A percentile compares a stretch with the other conserved stretches of the same genome.
Conservation (phyloP, 2,113 vertebrate genomes). For the Cyanoderma ruficeps region DNA sequence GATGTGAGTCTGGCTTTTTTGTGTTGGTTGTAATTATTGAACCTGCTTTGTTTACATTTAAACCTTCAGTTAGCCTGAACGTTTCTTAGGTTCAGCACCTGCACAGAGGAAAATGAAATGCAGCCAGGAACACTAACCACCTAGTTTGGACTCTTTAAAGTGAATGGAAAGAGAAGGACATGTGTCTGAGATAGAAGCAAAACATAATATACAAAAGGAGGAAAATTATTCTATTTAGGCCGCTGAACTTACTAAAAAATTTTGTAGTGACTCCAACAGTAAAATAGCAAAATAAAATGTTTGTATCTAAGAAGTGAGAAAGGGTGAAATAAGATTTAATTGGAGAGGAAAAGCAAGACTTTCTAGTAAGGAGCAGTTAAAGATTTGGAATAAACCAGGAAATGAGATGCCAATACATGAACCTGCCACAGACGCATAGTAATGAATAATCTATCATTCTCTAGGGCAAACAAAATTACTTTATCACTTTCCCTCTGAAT, state of each 20-base stretch:
- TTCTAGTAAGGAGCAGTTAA: background rate
- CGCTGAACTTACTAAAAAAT: background rate
- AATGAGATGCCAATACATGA: background rate
- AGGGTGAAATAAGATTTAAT: background rate
- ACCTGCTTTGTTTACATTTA: background rate
- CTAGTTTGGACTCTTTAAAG: background rate
- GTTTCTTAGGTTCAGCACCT: background rate
- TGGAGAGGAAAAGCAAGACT: background rate
- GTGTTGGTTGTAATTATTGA: background rate
- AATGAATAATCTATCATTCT: background rate
- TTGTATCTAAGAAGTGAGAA: background rate
- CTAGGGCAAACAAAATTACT: background rate
- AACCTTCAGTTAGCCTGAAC: background rate
- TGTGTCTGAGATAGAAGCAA: background rate
- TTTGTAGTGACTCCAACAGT: background rate
- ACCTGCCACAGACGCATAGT: background rate
- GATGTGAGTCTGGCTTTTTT: background rate
- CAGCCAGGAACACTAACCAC: background rate
- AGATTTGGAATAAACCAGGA: background rate
- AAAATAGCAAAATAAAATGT: background rate
- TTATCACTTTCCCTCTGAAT: background rate
- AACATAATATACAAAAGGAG: background rate
- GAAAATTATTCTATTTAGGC: background rate
- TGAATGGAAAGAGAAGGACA: background rate
- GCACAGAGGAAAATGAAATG: background rate